These are phyloP conservation scores for Melanocharis versteri DNA, from an alignment of 2,113 vertebrate species.

Conservation along the genomic window DNA sequence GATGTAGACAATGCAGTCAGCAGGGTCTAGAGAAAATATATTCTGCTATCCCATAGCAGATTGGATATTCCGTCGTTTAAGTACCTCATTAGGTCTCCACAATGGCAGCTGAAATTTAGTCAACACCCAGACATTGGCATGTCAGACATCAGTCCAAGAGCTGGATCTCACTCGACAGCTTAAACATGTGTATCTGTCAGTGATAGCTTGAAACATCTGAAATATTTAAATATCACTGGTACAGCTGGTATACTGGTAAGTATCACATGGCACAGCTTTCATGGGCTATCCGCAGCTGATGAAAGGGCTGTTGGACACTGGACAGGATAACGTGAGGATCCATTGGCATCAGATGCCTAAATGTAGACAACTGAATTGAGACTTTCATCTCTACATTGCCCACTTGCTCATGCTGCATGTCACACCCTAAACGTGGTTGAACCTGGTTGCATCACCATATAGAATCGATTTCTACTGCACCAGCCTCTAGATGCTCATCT, in stretches of 20 bases:
- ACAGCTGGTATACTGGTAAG: too few relatives aligned
- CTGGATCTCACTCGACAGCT: accelerated
- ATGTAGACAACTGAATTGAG: background rate
- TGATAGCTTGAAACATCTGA: background rate
- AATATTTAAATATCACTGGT: background rate
- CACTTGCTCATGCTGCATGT: background rate
- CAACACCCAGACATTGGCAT: accelerated
- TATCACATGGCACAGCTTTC: background rate
- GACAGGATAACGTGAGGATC: background rate
- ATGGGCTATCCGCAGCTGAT: background rate
- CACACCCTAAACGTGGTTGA: background rate
- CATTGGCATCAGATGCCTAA: background rate
- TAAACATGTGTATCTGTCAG: background rate
- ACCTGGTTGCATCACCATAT: background rate
- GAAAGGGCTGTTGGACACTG: background rate
- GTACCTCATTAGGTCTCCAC: background rate
- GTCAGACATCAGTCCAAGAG: background rate
- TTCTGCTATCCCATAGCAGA: background rate
- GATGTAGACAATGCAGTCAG: background rate
- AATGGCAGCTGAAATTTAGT: background rate
- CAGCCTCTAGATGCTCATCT: background rate
- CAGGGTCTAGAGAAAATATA: background rate
- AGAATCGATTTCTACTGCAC: background rate
- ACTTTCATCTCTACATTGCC: background rate
- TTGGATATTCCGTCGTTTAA: background rate